Conservation (phyloP, 1,140 invertebrate genomes). For the Atta cephalotes region DNA sequence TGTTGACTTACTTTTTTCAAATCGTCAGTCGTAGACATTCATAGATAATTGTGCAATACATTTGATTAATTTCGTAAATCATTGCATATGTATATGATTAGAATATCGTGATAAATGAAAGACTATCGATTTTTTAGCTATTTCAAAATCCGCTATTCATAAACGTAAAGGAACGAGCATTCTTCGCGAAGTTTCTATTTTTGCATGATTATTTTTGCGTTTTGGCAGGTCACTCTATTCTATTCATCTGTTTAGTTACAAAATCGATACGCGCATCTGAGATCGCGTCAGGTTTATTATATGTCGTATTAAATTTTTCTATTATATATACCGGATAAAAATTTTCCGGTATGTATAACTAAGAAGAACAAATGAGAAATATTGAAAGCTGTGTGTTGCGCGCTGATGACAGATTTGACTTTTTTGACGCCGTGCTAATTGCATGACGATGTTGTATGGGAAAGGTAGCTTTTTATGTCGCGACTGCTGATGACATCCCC, state of each 20-base stretch:
- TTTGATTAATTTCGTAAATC: too few species aligned
- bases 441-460: constrained; percentile 66
- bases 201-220: neutral
- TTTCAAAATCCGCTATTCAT: neutral
- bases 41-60: too few species aligned
- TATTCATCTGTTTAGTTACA: neutral
- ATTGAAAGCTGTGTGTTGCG: constrained; percentile 53
- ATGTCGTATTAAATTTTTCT: constrained; percentile 13
- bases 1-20: too few species aligned
- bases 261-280: constrained; percentile 33
- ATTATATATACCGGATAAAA: constrained; percentile 31
- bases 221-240: neutral
- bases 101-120: neutral
- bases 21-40: too few species aligned
- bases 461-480: constrained; percentile 79
- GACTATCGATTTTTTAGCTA: neutral
- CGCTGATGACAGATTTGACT: constrained; percentile 63
- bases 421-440: constrained; percentile 72
- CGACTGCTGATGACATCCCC: constrained; percentile 79
- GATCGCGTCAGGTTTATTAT: constrained; percentile 12
- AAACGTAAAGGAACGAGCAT: neutral
- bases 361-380: constrained; percentile 54
- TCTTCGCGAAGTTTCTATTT: neutral
- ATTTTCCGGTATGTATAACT: constrained; percentile 45
- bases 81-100: neutral